Percentiles rank a stretch among this genome's conserved stretches.
These are phyloP conservation scores for Delia radicum DNA, from an alignment of 1,140 invertebrate species.

Conservation along the genomic window DNA sequence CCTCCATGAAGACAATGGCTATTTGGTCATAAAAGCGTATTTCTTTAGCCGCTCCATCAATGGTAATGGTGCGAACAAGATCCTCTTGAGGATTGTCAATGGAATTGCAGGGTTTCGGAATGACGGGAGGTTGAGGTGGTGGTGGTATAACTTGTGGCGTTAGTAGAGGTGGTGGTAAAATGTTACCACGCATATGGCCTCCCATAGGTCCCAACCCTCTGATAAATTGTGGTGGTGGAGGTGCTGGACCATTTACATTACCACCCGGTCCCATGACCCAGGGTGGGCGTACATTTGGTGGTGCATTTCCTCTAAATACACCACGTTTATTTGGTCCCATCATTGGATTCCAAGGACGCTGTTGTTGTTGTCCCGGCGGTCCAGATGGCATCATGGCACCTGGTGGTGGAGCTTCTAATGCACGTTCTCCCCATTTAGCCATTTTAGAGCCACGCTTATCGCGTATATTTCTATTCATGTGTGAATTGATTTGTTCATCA, in stretches of 20 bases:
- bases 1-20: conserved; percentile 79
- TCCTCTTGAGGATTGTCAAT: conserved; percentile 52
- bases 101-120: conserved; percentile 44
- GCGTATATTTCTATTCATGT: conserved; percentile 38
- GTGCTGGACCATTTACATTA: background rate
- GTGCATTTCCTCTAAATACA: conserved; percentile 31
- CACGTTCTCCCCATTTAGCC: conserved; percentile 45
- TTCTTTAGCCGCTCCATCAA: conserved; percentile 79
- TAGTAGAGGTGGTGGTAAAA: conserved; percentile 39
- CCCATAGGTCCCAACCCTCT: background rate
- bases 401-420: conserved; percentile 25
- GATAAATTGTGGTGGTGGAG: background rate
- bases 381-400: background rate
- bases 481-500: conserved; percentile 37
- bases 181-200: conserved; percentile 1
- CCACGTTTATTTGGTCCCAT: background rate
- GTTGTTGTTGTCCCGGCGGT: conserved; percentile 28
- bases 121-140: conserved; percentile 42
- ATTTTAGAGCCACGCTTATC: conserved; percentile 33
- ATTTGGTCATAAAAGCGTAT: conserved; percentile 83
- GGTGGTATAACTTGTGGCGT: no score
- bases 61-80: conserved; percentile 70
- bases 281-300: conserved; percentile 25
- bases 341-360: conserved; percentile 27
- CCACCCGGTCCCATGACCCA: conserved; percentile 29